phyloP scores from a whole-genome alignment of 2,797 vertebrate species.

The Eidolon dupreanum region DNA sequence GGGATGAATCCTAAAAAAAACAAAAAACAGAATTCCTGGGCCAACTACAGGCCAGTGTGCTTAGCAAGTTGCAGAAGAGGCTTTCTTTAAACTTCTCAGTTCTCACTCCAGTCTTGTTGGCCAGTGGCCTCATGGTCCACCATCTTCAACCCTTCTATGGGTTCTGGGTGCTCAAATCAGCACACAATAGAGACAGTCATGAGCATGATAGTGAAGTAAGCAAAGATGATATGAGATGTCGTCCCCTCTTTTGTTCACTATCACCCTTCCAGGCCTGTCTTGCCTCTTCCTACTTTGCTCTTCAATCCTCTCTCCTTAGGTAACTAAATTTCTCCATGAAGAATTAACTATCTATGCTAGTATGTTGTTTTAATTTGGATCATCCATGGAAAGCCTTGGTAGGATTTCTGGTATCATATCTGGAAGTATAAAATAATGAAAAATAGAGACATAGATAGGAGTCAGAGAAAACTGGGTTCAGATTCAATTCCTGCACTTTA shows the following conservation, averaged over 20 bases:
- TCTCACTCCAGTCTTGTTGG: neutral
- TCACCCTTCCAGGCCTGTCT: neutral
- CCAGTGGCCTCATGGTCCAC: too few species aligned
- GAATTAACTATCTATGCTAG: neutral
- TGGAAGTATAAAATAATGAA: neutral
- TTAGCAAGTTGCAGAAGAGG: neutral
- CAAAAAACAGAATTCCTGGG: neutral
- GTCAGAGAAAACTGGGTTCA: neutral
- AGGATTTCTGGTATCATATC: neutral
- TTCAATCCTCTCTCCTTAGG: neutral
- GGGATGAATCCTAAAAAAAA: neutral
- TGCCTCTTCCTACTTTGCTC: neutral
- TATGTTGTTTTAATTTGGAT: neutral
- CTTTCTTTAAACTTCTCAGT: neutral
- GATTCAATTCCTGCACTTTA: neutral
- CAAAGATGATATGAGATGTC: neutral
- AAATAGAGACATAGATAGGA: neutral
- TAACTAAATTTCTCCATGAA: neutral
- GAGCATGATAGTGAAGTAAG: neutral
- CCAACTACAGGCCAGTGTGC: neutral
- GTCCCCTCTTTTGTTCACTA: neutral
- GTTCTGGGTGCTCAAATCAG: neutral
- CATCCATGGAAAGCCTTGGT: neutral
- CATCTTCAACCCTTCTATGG: neutral
- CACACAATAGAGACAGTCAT: neutral